These are phyloP conservation scores for Palythoa caribaeorum DNA, from an alignment of 92 coral and sea anemone species.

Conservation along the genomic window DNA sequence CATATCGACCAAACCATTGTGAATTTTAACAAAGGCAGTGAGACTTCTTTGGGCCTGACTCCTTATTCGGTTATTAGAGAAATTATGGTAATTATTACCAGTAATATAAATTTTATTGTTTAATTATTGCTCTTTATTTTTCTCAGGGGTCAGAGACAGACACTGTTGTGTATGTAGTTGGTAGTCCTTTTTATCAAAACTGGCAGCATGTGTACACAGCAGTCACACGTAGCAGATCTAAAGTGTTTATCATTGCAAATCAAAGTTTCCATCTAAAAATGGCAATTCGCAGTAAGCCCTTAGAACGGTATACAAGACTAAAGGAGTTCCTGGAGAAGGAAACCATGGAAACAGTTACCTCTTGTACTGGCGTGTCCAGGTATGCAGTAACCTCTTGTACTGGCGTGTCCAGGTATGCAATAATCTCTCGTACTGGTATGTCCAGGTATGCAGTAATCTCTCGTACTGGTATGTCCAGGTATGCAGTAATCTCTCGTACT, in stretches of 20 bases:
- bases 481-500: too few species aligned
- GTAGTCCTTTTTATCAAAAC: constrained; percentile 15
- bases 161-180: constrained; percentile 28
- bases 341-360: not conserved
- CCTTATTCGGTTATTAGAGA: too few species aligned
- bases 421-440: too few species aligned
- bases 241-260: constrained; percentile 25
- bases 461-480: too few species aligned
- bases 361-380: too few species aligned
- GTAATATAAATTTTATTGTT: not conserved
- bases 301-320: constrained; percentile 13
- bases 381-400: too few species aligned
- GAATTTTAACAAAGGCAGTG: too few species aligned
- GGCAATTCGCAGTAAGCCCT: not conserved
- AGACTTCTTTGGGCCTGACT: too few species aligned
- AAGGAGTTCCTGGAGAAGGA: constrained; percentile 13
- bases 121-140: not conserved
- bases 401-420: too few species aligned
- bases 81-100: not conserved
- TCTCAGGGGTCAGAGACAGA: constrained; percentile 30
- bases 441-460: too few species aligned
- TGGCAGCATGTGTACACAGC: constrained; percentile 41
- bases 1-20: too few species aligned
- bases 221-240: constrained; percentile 21
- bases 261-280: not conserved